Conservation (phyloP, 2,113 vertebrate genomes). For the Pampusana beccarii region DNA sequence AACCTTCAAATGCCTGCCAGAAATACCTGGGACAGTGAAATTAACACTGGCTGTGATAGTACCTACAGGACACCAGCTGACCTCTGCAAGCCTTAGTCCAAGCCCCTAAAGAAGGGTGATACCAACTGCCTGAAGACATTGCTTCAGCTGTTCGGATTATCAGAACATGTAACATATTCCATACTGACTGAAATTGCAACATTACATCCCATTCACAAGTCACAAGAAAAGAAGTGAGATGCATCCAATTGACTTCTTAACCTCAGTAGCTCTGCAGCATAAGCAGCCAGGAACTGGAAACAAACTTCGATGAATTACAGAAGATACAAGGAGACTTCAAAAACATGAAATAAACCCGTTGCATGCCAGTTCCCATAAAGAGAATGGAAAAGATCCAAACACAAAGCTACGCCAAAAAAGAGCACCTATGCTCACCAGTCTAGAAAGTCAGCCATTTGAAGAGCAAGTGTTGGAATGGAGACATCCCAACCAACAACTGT, state of each 20-base stretch:
- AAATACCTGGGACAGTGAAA: not conserved
- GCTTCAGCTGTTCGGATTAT: not conserved
- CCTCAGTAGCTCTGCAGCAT: not conserved
- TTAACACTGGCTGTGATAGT: not conserved
- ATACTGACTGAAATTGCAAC: not conserved
- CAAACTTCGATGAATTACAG: not conserved
- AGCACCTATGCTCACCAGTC: not conserved
- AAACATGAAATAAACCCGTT: not conserved
- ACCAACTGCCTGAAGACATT: not conserved
- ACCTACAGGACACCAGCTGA: not conserved
- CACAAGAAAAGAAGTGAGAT: not conserved
- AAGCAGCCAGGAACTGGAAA: not conserved
- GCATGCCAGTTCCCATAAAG: not conserved
- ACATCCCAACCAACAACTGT: not conserved
- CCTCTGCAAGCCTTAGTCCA: not conserved
- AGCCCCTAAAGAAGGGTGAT: not conserved
- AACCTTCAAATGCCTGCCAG: not conserved
- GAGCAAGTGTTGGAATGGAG: not conserved
- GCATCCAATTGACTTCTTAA: not conserved
- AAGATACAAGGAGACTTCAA: not conserved
- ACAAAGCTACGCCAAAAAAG: not conserved
- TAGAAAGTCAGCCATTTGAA: not conserved
- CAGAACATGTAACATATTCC: not conserved
- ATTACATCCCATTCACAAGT: not conserved
- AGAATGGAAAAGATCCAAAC: not conserved